A percentile compares a stretch with the other conserved stretches of the same genome.
Conservation (phyloP, 2,113 vertebrate species). For the Lycocorax pyrrhopterus region DNA sequence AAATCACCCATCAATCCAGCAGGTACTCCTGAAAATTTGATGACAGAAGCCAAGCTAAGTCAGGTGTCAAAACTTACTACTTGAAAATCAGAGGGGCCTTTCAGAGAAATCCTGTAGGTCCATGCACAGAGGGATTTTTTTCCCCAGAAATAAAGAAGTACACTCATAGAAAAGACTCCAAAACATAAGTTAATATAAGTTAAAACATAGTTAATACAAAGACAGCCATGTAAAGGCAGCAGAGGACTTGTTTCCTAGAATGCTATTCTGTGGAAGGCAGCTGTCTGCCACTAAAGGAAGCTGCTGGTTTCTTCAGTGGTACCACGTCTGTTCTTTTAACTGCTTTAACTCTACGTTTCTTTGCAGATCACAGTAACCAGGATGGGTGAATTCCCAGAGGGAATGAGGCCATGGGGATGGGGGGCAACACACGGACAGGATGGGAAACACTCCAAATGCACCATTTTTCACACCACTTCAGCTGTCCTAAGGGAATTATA, state of each 20-base stretch:
- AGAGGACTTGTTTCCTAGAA: neutral
- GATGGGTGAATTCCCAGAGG: neutral
- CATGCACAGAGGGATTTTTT: neutral
- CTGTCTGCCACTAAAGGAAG: neutral
- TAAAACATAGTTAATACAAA: neutral
- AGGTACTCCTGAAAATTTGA: neutral
- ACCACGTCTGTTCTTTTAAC: neutral
- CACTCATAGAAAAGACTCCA: neutral
- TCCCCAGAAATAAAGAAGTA: neutral
- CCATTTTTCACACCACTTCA: neutral
- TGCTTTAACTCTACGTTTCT: neutral
- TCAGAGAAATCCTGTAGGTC: neutral
- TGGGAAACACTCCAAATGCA: neutral
- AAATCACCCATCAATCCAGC: neutral
- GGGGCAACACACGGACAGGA: accelerated
- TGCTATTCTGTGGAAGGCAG: neutral
- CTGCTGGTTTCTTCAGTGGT: neutral
- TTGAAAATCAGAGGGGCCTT: neutral
- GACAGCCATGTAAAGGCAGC: neutral
- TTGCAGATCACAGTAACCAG: neutral
- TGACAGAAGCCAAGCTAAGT: neutral
- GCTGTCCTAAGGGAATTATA: neutral
- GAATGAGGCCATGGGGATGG: neutral
- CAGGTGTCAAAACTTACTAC: neutral
- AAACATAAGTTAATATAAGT: neutral